These are phyloP conservation scores for Sciurus carolinensis DNA, from an alignment of 2,797 vertebrate species.

Conservation along the genomic window DNA sequence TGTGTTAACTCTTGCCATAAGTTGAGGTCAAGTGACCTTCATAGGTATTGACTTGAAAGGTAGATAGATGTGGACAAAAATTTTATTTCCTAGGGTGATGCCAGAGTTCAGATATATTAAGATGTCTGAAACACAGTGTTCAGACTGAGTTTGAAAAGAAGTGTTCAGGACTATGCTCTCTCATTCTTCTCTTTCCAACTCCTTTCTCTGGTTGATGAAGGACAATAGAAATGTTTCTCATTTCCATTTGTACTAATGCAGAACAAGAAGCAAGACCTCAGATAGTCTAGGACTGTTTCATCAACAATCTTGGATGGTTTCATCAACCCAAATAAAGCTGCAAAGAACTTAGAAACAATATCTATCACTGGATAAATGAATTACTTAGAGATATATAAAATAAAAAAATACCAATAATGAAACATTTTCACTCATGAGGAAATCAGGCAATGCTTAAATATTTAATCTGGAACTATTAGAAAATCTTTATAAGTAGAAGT, in stretches of 20 bases:
- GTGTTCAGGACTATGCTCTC: neutral
- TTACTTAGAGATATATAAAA: neutral
- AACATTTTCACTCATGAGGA: neutral
- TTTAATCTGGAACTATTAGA: neutral
- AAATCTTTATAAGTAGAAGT: neutral
- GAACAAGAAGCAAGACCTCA: neutral
- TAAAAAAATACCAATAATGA: neutral
- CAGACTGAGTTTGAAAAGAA: neutral
- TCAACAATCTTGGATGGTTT: neutral
- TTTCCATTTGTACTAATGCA: neutral
- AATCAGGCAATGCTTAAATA: neutral
- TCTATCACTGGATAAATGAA: neutral
- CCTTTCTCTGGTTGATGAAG: neutral
- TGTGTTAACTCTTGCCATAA: neutral
- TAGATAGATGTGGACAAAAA: neutral
- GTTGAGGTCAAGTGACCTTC: neutral
- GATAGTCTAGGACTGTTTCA: neutral
- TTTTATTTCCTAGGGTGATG: neutral
- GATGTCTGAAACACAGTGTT: neutral
- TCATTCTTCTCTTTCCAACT: neutral
- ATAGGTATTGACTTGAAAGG: neutral
- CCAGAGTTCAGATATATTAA: neutral
- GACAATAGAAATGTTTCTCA: neutral
- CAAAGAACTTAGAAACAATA: constrained; percentile 9
- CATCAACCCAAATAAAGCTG: neutral